Evolutionary conservation across 2,113 vertebrate species (phyloP), one percentile per base, ranked within the genome.

Genomic region (Cranoglanis bouderius): DNA sequence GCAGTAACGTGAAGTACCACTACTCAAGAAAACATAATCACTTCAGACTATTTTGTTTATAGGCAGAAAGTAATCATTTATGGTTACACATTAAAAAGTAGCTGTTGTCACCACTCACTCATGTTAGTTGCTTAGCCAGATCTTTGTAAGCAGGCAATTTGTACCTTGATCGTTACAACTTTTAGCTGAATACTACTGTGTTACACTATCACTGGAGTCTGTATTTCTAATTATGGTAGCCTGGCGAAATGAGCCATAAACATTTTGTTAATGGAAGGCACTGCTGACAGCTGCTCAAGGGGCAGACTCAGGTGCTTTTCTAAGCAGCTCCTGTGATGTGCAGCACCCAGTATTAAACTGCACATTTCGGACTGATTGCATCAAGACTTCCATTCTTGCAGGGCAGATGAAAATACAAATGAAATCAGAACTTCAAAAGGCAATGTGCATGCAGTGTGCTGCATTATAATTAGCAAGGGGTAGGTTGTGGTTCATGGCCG

Each of bases 241-340:
- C 24, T 67, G 49, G 67, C 2, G 7, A 59, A 49, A 59, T 72
- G 16, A n/a, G 24, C 8, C 57, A 32, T 80, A 72, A 59, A 67
- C 18, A 57, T 51, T 40, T 40, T 9, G 38, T 72, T 55, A 35
- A 90, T 59, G 43, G 21, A 43, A 43, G 82, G 43, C 49, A 43
- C 67, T 86, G 89, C 70, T 55, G 87, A 88, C 84, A 90, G 77
- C 72, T 88, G 55, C 67, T 85, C 83, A 10, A 14, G 51, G 13
- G 46, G n/a, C 35, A 46, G 77, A 53, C 26, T 59, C 43, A 51
- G 18, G 53, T 32, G 40, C 32, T 72, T 82, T 70, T 82, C 82
- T 63, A 67, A 49, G 57, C 26, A 21, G 65, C 26, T 26, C 16
- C 0, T 2, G 40, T 70, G n/a, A 85, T 32, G 21, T 35, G 35